Evolutionary conservation across 2,797 vertebrate species (phyloP), one percentile per base, ranked within the genome.

Genomic region (Spatula clypeata): DNA sequence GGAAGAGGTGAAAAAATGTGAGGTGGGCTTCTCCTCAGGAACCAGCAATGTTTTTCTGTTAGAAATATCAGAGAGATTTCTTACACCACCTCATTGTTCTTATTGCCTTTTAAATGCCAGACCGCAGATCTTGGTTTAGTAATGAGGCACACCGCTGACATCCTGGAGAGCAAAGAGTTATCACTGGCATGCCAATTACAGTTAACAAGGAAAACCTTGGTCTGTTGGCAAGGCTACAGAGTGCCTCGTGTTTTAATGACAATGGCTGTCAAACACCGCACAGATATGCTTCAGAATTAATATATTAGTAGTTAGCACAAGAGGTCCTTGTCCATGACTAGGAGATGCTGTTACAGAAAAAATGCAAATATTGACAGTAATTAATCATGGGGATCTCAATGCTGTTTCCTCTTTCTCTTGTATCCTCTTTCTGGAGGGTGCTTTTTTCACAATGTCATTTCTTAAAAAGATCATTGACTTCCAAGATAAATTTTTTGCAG

Each of bases 251-350:
- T 83, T 92, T 81, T 66, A 92, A 88, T 79, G 80, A 54, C 79
- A 93, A 53, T 24, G 40, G 19, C 60, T 92, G 88, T 96, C 91
- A 96, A 90, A 90, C 79, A 45, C 17, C 69, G 64, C 75, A 77
- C 6, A 27, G 85, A 66, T 92, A 69, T 42, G 89, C 57, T 54
- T 93, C 66, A 42, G 61, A 95, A 95, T 82, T 66, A 91, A 84
- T 94, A 38, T 14, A 44, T 42, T 31, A 62, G 38, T 40, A 53
- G 53, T 42, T 62, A 66, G 38, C 44, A 83, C 61, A 79, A 87
- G 88, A 92, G 67, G 42, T 85, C 47, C 45, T 80, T 80, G 71
- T 80, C 66, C 4, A 4, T 27, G 42, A 70, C 17, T 29, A 45
- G 53, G 42, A 76, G 42, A 82, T 51, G 45, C 0, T 1, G 13